phyloP scores from a whole-genome alignment of 2,888 invertebrate species.

The Ferrisia virgata region DNA sequence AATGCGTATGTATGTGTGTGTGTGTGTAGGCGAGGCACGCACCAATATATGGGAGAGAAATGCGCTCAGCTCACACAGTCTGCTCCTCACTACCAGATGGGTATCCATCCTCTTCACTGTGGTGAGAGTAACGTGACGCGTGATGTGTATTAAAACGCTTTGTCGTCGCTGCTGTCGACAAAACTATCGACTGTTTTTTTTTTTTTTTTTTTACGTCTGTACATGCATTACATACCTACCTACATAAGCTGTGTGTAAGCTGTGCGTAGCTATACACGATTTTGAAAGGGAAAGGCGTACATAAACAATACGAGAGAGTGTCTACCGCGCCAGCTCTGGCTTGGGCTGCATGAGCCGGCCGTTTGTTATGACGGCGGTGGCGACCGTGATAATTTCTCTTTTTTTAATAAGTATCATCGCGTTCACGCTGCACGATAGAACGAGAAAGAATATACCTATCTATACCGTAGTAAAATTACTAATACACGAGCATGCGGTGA shows the following conservation, averaged over 20 bases:
- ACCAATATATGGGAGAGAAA: neutral
- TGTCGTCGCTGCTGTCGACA: neutral
- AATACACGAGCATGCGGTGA: neutral
- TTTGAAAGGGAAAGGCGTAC: slow-evolving; percentile 37
- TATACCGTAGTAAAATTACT: neutral
- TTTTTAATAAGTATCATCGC: slow-evolving; percentile 33
- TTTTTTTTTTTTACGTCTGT: too few species aligned
- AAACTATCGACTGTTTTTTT: neutral
- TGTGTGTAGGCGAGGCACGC: neutral
- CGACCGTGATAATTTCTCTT: slow-evolving; percentile 33
- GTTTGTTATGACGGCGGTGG: slow-evolving; percentile 34
- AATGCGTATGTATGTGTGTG: too few species aligned
- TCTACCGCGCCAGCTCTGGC: neutral
- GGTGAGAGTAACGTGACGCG: neutral
- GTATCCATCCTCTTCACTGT: too few species aligned
- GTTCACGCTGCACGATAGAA: neutral
- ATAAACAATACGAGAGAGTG: slow-evolving; percentile 10
- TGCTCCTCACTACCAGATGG: neutral
- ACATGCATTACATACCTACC: too few species aligned
- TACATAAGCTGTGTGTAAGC: neutral
- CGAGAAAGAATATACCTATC: too few species aligned
- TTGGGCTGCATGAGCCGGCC: neutral
- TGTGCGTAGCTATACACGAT: slow-evolving; percentile 15
- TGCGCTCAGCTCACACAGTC: neutral
- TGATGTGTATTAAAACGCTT: neutral